These are phyloP conservation scores for Orycteropus afer DNA, from an alignment of 2,113 vertebrate species.

Conservation along the genomic window DNA sequence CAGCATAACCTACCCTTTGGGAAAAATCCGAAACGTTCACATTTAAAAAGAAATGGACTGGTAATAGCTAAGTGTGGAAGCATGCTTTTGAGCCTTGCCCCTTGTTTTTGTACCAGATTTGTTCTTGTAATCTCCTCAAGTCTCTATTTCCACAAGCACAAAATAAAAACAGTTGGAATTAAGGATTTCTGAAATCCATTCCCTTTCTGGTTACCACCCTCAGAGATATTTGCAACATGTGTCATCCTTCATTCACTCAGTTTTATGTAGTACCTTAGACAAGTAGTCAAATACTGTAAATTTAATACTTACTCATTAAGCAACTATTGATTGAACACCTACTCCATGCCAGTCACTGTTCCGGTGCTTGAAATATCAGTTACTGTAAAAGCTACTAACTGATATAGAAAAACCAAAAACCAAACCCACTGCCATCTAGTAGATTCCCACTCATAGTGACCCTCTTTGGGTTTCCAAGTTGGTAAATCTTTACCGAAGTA, in stretches of 20 bases:
- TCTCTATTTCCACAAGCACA: not conserved
- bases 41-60: not conserved
- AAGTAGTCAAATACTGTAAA: not conserved
- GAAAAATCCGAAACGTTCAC: not conserved
- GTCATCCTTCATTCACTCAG: not conserved
- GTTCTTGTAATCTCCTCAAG: not conserved
- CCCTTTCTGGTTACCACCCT: not conserved
- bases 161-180: not conserved
- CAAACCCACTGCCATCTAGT: no score
- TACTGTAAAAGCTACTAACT: no score
- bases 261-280: not conserved
- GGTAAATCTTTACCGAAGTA: no score
- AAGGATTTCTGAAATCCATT: not conserved
- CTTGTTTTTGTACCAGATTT: not conserved
- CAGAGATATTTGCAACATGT: not conserved
- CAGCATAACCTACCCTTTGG: not conserved
- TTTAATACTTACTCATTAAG: not conserved
- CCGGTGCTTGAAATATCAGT: no score
- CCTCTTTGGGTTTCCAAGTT: no score
- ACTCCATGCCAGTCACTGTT: no score
- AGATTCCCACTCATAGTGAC: no score
- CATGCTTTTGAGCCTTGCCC: not conserved
- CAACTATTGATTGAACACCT: no score
- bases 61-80: not conserved
- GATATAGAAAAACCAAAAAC: no score